phyloP scores from a whole-genome alignment of 2,113 vertebrate species.

The Serinus canaria region DNA sequence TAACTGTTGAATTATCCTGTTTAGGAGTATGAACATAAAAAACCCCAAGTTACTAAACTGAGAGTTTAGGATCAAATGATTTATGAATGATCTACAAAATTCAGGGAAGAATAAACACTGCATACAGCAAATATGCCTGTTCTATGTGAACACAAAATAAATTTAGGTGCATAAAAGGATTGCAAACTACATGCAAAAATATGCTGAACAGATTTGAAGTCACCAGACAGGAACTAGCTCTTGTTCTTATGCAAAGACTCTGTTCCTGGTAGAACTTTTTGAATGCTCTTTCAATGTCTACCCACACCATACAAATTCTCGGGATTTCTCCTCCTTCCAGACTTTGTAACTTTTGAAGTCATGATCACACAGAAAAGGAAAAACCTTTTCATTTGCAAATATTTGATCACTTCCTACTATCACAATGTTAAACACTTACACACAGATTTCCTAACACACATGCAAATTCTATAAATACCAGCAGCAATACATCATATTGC shows the following conservation, averaged over 20 bases:
- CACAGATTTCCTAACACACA: not conserved
- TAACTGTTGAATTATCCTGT: conserved; percentile 74
- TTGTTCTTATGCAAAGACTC: not conserved
- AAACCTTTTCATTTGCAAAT: not conserved
- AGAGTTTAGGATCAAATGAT: not conserved
- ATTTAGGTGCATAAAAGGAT: not conserved
- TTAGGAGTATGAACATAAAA: not conserved
- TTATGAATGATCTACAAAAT: not conserved
- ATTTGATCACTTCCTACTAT: not conserved
- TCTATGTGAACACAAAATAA: not conserved
- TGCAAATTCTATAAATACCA: not conserved
- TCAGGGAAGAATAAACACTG: not conserved
- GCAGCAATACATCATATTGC: not conserved
- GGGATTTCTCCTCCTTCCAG: not conserved
- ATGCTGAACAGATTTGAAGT: not conserved
- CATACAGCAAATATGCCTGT: not conserved
- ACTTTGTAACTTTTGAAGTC: not conserved
- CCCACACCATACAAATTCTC: not conserved
- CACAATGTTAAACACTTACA: not conserved
- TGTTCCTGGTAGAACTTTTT: not conserved
- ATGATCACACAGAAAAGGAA: not conserved
- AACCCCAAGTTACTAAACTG: not conserved
- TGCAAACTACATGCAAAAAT: not conserved
- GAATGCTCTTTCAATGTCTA: not conserved
- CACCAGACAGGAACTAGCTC: not conserved